Evolutionary conservation across 2,888 invertebrate genomes (phyloP), one percentile per base, ranked within the genome.

Genomic region (Catocala fraxini): DNA sequence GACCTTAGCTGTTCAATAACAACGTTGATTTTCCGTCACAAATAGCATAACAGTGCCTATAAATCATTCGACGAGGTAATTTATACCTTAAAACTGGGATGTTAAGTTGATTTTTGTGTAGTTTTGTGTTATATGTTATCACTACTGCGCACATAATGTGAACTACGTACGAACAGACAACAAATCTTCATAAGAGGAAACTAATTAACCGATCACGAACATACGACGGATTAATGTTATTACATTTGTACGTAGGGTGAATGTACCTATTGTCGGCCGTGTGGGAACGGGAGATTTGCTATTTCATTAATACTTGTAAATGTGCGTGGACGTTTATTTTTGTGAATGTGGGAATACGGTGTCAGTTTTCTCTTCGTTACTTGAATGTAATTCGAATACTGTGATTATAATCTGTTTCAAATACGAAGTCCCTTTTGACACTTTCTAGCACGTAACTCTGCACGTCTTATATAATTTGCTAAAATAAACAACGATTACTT

Each of bases 181-280:
- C 84, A 85, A 84, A 86, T 86, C 84, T 84, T 86, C 83, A 82
- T 85, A 82, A 82, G 81, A 80, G 81, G 79, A 83, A 86, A 85
- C 84, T 88, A 87, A 88, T 88, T 87, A 87, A 85, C 86, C 79
- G 85, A 86, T 86, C 86, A 84, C 82, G 83, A 84, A 84, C 87
- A 85, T 79, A 70, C 80, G 66, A 65, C 59, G 73, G 77, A 87
- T 87, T 85, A 86, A 85, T 84, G 79, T 85, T 84, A 87, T 88
- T 87, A 84, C 80, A 68, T 73, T 71, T 39, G 56, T 62, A 70
- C 67, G 71, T 75, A 71, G 55, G 65, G 72, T 56, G 60, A 68
- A 59, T 11, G 71, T 53, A 62, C 56, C 56, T 62, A 65, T 70
- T 70, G 64, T 62, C 57, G 45, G 48, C 42, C 49, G 11, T 59